A percentile compares a stretch with the other conserved stretches of the same genome.
Conservation (phyloP, 92 coral and sea anemone genomes). For the Phymanthus crucifer region DNA sequence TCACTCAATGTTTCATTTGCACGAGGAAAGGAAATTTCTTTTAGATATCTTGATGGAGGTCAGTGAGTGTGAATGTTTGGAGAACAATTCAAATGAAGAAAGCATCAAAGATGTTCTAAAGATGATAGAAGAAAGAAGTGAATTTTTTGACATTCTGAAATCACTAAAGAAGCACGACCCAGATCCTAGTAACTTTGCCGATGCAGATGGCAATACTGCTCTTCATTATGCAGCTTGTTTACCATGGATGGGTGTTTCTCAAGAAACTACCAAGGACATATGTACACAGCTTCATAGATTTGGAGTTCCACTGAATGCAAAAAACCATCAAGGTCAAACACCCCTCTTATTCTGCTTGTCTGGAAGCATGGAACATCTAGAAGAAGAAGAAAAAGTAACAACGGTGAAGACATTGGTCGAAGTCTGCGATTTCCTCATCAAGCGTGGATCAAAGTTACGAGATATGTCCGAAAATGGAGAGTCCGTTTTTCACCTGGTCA, state of each 20-base stretch:
- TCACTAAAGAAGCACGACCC: not conserved
- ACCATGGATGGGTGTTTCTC: not conserved
- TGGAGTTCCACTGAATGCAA: not conserved
- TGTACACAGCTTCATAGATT: not conserved
- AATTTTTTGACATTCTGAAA: not conserved
- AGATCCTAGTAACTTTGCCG: not conserved
- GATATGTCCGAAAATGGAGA: conserved; percentile 10
- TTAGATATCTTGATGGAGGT: not conserved
- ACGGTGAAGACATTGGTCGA: not conserved
- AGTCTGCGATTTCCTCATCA: conserved; percentile 8
- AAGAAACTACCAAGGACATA: not conserved
- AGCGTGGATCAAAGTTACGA: not conserved
- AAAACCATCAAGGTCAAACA: not conserved
- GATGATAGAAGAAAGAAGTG: not conserved
- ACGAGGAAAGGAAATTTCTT: not conserved
- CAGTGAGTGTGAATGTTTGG: not conserved
- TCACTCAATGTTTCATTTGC: not conserved
- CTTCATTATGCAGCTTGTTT: not conserved
- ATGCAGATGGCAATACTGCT: not conserved
- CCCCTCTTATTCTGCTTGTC: conserved; percentile 6
- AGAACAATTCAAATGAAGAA: not conserved
- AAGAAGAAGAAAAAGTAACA: not conserved
- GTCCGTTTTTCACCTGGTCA: conserved; percentile 23
- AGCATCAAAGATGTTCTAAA: not conserved
- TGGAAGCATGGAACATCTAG: not conserved